These are phyloP conservation scores for Jaculus jaculus DNA, from an alignment of 2,113 vertebrate genomes.

Conservation along the genomic window DNA sequence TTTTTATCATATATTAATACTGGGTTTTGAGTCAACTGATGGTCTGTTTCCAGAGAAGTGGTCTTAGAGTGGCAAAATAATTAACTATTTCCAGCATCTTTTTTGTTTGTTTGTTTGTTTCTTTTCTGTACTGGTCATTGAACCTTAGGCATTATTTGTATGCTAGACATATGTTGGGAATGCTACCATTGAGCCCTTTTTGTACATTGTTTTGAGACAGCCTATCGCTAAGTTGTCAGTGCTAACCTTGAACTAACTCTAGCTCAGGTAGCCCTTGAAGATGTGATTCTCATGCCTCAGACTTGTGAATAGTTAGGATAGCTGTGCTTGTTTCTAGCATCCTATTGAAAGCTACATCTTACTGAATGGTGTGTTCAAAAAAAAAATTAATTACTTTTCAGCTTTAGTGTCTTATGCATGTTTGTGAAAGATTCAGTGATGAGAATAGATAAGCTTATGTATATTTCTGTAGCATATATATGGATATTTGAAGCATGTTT, in stretches of 20 bases:
- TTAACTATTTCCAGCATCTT: neutral
- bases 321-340: neutral
- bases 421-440: neutral
- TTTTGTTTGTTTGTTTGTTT: no score
- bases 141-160: neutral
- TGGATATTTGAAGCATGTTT: neutral
- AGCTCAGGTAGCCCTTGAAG: neutral
- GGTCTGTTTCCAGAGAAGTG: neutral
- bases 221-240: neutral
- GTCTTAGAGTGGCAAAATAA: neutral
- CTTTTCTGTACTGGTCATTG: neutral
- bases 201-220: neutral
- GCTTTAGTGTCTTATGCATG: neutral
- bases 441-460: neutral
- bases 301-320: neutral
- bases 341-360: neutral
- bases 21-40: neutral
- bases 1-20: neutral
- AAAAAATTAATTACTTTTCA: constrained; percentile 1
- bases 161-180: neutral
- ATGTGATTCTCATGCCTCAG: neutral
- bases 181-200: neutral
- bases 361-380: neutral
- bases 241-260: neutral
- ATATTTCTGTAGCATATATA: neutral